phyloP scores from a whole-genome alignment of 2,797 vertebrate genomes.

The Balearica regulorum region DNA sequence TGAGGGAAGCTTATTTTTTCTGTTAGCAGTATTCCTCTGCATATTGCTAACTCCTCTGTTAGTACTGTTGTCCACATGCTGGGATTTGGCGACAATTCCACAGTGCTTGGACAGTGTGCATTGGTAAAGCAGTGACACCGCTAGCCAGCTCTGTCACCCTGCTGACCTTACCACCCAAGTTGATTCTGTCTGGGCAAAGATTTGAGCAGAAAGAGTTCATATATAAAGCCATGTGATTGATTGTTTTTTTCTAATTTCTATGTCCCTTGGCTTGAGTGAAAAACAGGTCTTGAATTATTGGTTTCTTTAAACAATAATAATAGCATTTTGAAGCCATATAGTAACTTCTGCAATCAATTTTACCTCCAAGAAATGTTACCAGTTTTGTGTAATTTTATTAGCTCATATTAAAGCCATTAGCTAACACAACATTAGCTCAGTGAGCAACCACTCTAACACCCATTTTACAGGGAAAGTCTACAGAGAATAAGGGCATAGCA shows the following conservation, averaged over 20 bases:
- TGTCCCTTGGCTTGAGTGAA: neutral
- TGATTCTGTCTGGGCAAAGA: constrained; percentile 27
- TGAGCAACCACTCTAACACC: neutral
- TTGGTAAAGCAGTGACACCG: neutral
- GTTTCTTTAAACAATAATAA: constrained; percentile 25
- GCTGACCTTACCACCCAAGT: constrained; percentile 57
- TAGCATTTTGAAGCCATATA: neutral
- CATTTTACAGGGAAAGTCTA: neutral
- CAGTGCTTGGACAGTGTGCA: neutral
- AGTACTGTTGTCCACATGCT: neutral
- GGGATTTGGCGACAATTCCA: neutral
- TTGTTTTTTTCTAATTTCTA: constrained; percentile 36
- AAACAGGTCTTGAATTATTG: neutral
- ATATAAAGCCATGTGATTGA: neutral
- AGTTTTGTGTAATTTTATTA: constrained; percentile 19
- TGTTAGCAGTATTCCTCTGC: neutral
- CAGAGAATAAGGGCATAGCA: neutral
- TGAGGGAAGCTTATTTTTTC: neutral
- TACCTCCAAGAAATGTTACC: neutral
- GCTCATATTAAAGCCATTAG: constrained; percentile 18
- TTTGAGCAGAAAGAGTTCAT: neutral
- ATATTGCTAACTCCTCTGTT: neutral
- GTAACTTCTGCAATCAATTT: constrained; percentile 25
- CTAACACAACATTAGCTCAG: neutral
- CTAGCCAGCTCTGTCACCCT: constrained; percentile 25